Evolutionary conservation across 2,797 vertebrate species (phyloP), one percentile per base, ranked within the genome.

Genomic region (Valencia hispanica): DNA sequence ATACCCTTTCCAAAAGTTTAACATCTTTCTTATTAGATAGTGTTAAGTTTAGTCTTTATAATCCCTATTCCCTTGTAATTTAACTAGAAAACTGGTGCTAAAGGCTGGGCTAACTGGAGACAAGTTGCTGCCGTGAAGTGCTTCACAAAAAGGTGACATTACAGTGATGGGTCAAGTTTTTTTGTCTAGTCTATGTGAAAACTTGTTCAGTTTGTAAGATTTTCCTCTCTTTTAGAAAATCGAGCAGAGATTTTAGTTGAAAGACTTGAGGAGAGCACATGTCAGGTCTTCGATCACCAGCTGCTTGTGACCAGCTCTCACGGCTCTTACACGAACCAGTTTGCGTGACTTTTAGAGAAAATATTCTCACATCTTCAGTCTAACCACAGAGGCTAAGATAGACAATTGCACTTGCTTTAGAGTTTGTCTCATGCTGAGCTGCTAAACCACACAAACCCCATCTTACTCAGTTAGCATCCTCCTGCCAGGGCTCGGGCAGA

Each of bases 361-460:
- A 20, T 51, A 14, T 53, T 50, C 43, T n/a, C 25, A 3, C 20
- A 30, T 59, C 8, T 69, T 41, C 12, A 25, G 27, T 51, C 2
- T 50, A 81, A 76, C 76, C 70, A 68, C 61, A 61, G 27, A 45
- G 32, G 18, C 50, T n/a, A 22, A 68, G 41, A 15, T 0, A 43
- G 20, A 53, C 1, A 5, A 25, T 27, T 75, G 2, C 27, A 14
- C n/a, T 72, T 12, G 34, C 5, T 1, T 34, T 39, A 34, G 9
- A 32, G 11, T 22, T 2, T 72, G 18, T 80, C 71, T 66, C 75
- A 78, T 39, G 3, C 36, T 80, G 22, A 39, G 61, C 77, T 71
- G 61, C 59, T 17, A 10, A 88, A 89, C 91, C 90, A 83, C 87
- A 87, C 73, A 71, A 79, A 85, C 89, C 88, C 74, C 0, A 51